phyloP scores from a whole-genome alignment of 2,888 invertebrate species.

The Koerneria pararmatus region DNA sequence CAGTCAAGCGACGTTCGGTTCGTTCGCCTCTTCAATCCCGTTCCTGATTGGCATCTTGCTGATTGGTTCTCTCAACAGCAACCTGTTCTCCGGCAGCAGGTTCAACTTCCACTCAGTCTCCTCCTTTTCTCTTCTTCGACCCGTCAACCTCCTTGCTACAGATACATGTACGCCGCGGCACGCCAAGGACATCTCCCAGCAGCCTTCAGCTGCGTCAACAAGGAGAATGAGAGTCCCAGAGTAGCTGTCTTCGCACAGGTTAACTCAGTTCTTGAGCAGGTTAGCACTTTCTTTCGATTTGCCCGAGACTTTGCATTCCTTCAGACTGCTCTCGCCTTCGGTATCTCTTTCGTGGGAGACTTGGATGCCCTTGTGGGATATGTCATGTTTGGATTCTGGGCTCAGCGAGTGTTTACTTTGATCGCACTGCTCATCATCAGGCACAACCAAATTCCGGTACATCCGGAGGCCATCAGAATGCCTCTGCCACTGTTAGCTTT shows the following conservation, averaged over 20 bases:
- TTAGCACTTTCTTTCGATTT: background rate
- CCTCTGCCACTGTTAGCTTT: slow-evolving; percentile 28
- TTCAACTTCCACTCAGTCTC: slow-evolving; percentile 7
- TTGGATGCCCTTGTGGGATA: slow-evolving; percentile 55
- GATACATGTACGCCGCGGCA: slow-evolving; percentile 59
- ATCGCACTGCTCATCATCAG: slow-evolving; percentile 52
- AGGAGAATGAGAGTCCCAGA: slow-evolving; percentile 49
- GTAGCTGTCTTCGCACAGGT: slow-evolving; percentile 56
- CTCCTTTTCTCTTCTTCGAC: background rate
- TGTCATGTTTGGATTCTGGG: slow-evolving; percentile 58
- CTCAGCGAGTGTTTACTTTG: slow-evolving; percentile 51
- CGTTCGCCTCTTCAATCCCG: slow-evolving; percentile 52
- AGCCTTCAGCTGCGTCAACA: slow-evolving; percentile 54
- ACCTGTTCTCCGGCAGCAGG: slow-evolving; percentile 54
- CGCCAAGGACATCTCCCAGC: slow-evolving; percentile 56
- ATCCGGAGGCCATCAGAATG: slow-evolving; percentile 54
- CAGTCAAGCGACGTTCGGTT: slow-evolving; percentile 53
- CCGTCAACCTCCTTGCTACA: slow-evolving; percentile 14
- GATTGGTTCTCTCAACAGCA: slow-evolving; percentile 57
- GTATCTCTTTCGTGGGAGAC: slow-evolving; percentile 54
- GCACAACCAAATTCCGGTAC: slow-evolving; percentile 52
- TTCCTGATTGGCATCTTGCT: slow-evolving; percentile 57
- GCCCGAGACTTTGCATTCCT: too few species aligned
- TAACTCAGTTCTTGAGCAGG: background rate
- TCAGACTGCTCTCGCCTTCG: slow-evolving; percentile 52